Evolutionary conservation across 2,113 vertebrate species (phyloP).

Genomic region (Chloroceryle aenea): DNA sequence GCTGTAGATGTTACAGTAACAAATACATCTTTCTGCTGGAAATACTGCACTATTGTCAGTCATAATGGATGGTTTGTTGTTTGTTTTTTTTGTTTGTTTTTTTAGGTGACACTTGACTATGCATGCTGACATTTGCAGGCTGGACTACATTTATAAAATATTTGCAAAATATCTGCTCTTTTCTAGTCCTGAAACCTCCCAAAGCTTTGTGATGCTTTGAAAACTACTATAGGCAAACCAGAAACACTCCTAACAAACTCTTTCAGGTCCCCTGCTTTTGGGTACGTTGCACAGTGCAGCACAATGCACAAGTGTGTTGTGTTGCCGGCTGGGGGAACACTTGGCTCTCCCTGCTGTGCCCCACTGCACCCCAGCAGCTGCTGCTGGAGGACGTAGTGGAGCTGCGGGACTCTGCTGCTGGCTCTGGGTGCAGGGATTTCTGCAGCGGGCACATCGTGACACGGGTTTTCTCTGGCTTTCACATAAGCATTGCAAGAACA

Average conservation of each 20-base stretch:
- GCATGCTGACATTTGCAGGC: neutral
- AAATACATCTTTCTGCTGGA: neutral
- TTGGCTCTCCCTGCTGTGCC: fast-evolving
- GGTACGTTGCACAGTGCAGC: fast-evolving
- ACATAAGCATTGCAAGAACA: neutral
- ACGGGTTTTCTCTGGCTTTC: neutral
- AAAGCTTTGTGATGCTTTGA: neutral
- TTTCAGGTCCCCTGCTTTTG: neutral
- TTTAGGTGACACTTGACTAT: neutral
- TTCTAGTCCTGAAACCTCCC: neutral
- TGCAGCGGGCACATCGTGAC: fast-evolving
- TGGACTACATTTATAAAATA: neutral
- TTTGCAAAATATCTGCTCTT: neutral
- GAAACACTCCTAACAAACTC: neutral
- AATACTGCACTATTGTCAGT: neutral
- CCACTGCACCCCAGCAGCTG: neutral
- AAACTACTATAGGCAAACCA: neutral
- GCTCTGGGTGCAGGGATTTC: neutral
- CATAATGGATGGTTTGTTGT: too few relatives aligned
- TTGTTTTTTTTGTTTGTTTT: too few relatives aligned
- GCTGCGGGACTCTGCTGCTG: neutral
- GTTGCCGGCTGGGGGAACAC: neutral
- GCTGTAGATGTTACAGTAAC: neutral
- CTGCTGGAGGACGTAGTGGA: neutral
- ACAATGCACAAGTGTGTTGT: fast-evolving